Percentiles rank a stretch among this genome's conserved stretches.
Evolutionary conservation across 1,140 invertebrate species (phyloP).

Genomic region (Drosophila repletoides): DNA sequence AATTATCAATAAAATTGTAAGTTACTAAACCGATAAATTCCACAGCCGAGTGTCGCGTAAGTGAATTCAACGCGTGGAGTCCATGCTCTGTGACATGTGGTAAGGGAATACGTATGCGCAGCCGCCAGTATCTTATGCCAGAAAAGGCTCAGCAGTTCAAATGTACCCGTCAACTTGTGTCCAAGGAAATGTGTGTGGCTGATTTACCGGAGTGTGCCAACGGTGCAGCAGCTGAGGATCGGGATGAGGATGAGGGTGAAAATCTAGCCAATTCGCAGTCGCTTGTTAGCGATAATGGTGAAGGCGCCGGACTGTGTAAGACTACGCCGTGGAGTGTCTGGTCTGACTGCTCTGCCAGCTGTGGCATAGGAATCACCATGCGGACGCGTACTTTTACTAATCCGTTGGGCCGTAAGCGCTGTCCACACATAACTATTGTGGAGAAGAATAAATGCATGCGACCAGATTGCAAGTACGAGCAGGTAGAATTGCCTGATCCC

Average conservation of each 20-base stretch:
- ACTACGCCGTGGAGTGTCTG: constrained; percentile 90
- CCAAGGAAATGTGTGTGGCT: constrained; percentile 94
- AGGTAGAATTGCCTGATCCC: constrained; percentile 84
- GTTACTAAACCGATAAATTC: constrained; percentile 5
- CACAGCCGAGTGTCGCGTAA: constrained; percentile 90
- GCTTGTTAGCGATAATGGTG: constrained; percentile 69
- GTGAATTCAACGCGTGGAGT: constrained; percentile 89
- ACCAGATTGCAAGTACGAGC: constrained; percentile 84
- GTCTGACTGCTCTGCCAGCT: constrained; percentile 92
- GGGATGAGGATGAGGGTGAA: constrained; percentile 81
- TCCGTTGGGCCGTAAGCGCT: constrained; percentile 89
- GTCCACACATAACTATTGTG: constrained; percentile 86
- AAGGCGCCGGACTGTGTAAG: constrained; percentile 85
- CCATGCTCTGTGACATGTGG: constrained; percentile 93
- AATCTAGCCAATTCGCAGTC: constrained; percentile 72
- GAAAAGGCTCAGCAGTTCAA: constrained; percentile 89
- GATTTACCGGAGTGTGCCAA: constrained; percentile 86
- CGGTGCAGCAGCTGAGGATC: constrained; percentile 32
- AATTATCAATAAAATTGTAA: neutral
- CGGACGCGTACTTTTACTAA: constrained; percentile 89
- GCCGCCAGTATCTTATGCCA: constrained; percentile 89
- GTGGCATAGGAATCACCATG: constrained; percentile 90
- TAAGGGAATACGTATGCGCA: constrained; percentile 93
- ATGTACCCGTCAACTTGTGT: constrained; percentile 91
- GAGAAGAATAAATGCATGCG: constrained; percentile 91